phyloP scores from a whole-genome alignment of 2,888 invertebrate species.

The Scaptomyza polygonia region DNA sequence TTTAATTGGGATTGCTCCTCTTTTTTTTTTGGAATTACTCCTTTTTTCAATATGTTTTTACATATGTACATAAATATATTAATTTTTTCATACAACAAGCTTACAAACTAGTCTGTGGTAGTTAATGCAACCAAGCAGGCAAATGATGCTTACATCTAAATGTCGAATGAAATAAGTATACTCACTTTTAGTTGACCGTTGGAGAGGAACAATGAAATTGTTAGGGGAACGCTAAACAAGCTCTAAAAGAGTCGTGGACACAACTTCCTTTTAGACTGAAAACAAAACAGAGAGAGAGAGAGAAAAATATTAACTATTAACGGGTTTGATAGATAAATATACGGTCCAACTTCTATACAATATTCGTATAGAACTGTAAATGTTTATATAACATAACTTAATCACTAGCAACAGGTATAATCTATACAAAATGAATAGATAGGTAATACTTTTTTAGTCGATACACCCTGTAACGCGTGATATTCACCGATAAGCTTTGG shows the following conservation, averaged over 20 bases:
- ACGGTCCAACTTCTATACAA: neutral
- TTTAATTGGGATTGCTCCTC: slow-evolving; percentile 26
- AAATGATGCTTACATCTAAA: slow-evolving; percentile 24
- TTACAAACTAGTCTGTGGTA: slow-evolving; percentile 50
- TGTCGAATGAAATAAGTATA: slow-evolving; percentile 48
- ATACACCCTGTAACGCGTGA: slow-evolving; percentile 32
- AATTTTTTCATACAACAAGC: slow-evolving; percentile 49
- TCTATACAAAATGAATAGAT: neutral
- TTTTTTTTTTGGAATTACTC: slow-evolving; percentile 43
- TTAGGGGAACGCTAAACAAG: slow-evolving; percentile 80
- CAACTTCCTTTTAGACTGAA: slow-evolving; percentile 82
- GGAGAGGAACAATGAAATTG: slow-evolving; percentile 83
- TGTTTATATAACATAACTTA: neutral
- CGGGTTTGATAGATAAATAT: slow-evolving; percentile 16
- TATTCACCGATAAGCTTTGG: slow-evolving; percentile 31
- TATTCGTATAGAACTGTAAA: neutral
- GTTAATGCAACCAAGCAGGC: slow-evolving; percentile 33
- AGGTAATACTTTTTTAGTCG: slow-evolving; percentile 36
- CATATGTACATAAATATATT: slow-evolving; percentile 25
- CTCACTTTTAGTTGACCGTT: slow-evolving; percentile 83
- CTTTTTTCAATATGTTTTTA: slow-evolving; percentile 33
- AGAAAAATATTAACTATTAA: slow-evolving; percentile 36
- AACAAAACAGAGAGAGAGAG: slow-evolving; percentile 51
- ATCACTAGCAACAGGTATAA: neutral
- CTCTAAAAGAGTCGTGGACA: slow-evolving; percentile 81